Conservation (phyloP, 2,113 vertebrate genomes). For the Empidonax alnorum region DNA sequence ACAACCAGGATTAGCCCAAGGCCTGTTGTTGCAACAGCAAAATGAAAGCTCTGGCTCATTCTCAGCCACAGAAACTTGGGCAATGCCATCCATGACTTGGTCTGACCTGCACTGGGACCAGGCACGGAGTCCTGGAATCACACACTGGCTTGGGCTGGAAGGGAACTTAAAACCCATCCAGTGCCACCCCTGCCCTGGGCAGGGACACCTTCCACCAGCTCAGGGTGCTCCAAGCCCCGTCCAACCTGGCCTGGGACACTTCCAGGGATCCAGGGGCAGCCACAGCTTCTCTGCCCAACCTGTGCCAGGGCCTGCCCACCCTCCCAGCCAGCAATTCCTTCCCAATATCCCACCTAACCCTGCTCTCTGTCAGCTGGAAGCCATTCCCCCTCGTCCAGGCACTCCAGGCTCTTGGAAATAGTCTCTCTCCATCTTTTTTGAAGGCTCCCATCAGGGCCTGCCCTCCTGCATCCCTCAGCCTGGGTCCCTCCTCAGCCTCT, state of each 20-base stretch:
- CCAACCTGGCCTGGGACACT: neutral
- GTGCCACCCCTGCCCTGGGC: neutral
- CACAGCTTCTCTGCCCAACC: neutral
- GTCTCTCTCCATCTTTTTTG: neutral
- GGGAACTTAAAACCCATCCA: too few relatives aligned
- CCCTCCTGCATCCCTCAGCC: neutral
- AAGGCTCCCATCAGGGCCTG: neutral
- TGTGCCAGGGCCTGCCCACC: neutral
- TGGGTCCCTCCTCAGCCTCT: neutral
- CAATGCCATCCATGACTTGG: neutral
- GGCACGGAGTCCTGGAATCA: neutral
- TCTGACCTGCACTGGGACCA: neutral
- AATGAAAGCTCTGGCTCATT: constrained; percentile 22
- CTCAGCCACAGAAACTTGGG: neutral
- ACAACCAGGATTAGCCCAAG: neutral
- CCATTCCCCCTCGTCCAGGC: neutral
- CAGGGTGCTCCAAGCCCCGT: neutral
- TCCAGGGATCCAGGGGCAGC: neutral
- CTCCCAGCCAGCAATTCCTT: neutral
- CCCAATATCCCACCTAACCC: neutral
- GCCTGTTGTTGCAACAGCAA: neutral
- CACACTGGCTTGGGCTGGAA: neutral
- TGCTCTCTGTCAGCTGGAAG: neutral
- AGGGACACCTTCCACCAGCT: neutral
- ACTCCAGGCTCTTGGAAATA: neutral